Conservation (phyloP, 2,797 vertebrate genomes). For the Hylomyscus alleni region DNA sequence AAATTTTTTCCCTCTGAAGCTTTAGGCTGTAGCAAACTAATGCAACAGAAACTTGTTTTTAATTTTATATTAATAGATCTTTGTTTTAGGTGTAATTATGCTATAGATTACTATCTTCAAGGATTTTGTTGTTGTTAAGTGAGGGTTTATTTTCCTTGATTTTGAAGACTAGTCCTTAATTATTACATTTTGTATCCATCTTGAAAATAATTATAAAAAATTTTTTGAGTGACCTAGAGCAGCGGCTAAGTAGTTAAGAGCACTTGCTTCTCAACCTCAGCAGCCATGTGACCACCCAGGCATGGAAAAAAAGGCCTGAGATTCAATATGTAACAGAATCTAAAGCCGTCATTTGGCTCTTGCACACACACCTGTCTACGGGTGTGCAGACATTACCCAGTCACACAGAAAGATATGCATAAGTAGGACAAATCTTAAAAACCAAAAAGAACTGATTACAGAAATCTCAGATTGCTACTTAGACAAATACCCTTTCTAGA, state of each 20-base stretch:
- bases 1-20: constrained; percentile 4
- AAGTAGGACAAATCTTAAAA: neutral
- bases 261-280: neutral
- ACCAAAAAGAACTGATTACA: constrained; percentile 41
- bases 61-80: neutral
- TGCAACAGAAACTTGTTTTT: constrained; percentile 12
- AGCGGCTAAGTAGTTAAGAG: neutral
- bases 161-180: constrained; percentile 19
- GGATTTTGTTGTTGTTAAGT: neutral
- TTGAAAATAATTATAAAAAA: constrained; percentile 6
- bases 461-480: constrained; percentile 47
- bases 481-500: neutral
- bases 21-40: constrained; percentile 8
- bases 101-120: neutral
- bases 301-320: neutral
- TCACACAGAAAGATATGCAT: neutral
- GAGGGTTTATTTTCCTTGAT: neutral
- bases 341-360: neutral
- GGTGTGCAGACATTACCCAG: neutral
- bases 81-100: constrained; percentile 4
- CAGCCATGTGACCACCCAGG: neutral
- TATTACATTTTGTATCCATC: constrained; percentile 3
- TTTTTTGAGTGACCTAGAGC: neutral
- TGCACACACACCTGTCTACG: neutral
- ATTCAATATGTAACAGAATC: neutral